Evolutionary conservation across 1,140 invertebrate genomes (phyloP).

Genomic region (Anoplolepis gracilipes): DNA sequence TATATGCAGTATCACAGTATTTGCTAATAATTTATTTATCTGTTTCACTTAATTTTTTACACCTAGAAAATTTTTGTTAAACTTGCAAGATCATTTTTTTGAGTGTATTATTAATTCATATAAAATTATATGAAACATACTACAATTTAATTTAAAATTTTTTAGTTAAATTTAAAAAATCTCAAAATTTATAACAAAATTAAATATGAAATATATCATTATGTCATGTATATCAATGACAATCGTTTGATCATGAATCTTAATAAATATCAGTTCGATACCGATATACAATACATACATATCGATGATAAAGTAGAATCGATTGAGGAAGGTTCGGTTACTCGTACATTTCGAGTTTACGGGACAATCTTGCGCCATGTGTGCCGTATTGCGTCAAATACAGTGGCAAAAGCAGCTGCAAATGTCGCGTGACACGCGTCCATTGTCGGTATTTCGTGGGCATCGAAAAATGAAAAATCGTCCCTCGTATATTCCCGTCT

Average conservation of each 20-base stretch:
- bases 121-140: background rate
- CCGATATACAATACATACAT: no score
- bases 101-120: background rate
- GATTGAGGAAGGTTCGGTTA: background rate
- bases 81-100: no score
- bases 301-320: background rate
- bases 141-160: background rate
- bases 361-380: slow-evolving; percentile 78
- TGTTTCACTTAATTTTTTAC: no score
- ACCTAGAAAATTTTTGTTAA: no score
- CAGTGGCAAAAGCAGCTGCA: slow-evolving; percentile 83
- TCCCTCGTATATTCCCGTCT: slow-evolving; percentile 58
- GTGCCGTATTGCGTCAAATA: slow-evolving; percentile 78
- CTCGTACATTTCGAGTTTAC: slow-evolving; percentile 79
- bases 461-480: slow-evolving; percentile 86
- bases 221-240: background rate
- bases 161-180: background rate
- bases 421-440: slow-evolving; percentile 84
- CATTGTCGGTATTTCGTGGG: slow-evolving; percentile 84
- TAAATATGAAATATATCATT: background rate
- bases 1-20: no score
- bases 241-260: background rate
- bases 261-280: background rate
- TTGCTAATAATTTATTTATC: no score
- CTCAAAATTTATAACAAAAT: background rate